Conservation (phyloP, 2,797 vertebrate genomes). For the Trematocara caparti region DNA sequence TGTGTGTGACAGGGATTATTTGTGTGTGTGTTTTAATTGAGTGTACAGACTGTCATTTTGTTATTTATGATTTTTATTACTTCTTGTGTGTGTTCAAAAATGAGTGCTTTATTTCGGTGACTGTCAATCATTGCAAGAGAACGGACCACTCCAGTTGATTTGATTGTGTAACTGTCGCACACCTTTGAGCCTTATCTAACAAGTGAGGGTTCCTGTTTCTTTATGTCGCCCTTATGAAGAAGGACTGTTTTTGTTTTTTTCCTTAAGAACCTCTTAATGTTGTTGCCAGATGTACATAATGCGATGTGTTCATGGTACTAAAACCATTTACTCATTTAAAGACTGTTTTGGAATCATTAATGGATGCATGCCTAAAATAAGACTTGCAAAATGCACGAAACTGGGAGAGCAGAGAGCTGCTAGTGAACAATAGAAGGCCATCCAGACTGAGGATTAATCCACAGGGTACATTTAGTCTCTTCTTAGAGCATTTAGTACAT, state of each 20-base stretch:
- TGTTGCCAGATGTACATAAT: conserved; percentile 52
- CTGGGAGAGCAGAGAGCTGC: neutral
- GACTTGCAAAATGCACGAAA: conserved; percentile 27
- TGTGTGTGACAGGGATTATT: conserved; percentile 10
- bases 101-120: conserved; percentile 9
- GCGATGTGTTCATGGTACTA: conserved; percentile 32
- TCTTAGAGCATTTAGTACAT: neutral
- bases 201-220: conserved; percentile 27
- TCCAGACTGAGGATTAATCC: conserved; percentile 8
- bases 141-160: conserved; percentile 33
- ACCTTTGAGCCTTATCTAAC: conserved; percentile 62
- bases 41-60: conserved; percentile 22
- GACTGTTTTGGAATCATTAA: conserved; percentile 14
- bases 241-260: conserved; percentile 14
- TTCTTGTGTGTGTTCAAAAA: conserved; percentile 26
- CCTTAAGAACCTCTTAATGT: conserved; percentile 23
- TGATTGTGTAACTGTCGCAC: conserved; percentile 35
- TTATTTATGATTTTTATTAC: conserved; percentile 61
- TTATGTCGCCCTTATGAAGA: conserved; percentile 14
- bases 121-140: conserved; percentile 1
- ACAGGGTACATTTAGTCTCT: neutral
- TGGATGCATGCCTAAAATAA: conserved; percentile 43
- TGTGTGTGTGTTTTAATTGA: neutral
- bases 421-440: neutral
- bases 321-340: conserved; percentile 15